Evolutionary conservation across 2,888 invertebrate species (phyloP), one percentile per base, ranked within the genome.

Genomic region (Thereva nobilitata): DNA sequence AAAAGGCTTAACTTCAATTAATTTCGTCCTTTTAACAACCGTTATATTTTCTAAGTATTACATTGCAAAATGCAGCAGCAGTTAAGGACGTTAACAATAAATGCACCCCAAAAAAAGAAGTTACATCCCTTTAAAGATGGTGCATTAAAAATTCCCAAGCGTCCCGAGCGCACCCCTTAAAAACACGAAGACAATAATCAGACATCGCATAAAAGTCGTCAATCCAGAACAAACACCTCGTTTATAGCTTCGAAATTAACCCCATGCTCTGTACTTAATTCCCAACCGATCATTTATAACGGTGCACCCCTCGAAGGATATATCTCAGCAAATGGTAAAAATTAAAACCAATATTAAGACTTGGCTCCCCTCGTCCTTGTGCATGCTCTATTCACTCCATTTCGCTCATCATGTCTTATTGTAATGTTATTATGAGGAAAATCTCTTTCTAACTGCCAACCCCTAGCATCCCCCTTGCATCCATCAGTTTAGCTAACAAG

Each of bases 361-460:
- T n/a, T 37, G 41, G 40, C 40, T 37, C 49, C 35, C 4, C 12
- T 23, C 23, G 23, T 23, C 23, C 23, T 2, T 42, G 40, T 57
- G 40, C 50, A 35, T 38, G 45, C 57, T 53, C 50, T 41, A 50
- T 49, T 59, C 49, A 47, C 59, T 49, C 59, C 59, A 37, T n/a
- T 47, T 38, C 23, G 38, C 47, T 67, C 67, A 69, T 69, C 69
- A 69, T 69, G 52, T 55, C 69, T 69, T 66, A 69, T 69, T 69
- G 69, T 67, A 42, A 65, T 67, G 65, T 69, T 67, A 69, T 69
- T 69, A 69, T 65, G 67, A 52, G 65, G 41, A 67, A 67, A 67
- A 69, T 69, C 69, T 69, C 65, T 69, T 69, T 69, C 63, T 69
- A 69, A 69, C 69, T 53, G 49, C 65, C 55, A 41, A 10, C n/a